Evolutionary conservation across 2,113 vertebrate genomes (phyloP).

Genomic region (Pygoscelis antarcticus): DNA sequence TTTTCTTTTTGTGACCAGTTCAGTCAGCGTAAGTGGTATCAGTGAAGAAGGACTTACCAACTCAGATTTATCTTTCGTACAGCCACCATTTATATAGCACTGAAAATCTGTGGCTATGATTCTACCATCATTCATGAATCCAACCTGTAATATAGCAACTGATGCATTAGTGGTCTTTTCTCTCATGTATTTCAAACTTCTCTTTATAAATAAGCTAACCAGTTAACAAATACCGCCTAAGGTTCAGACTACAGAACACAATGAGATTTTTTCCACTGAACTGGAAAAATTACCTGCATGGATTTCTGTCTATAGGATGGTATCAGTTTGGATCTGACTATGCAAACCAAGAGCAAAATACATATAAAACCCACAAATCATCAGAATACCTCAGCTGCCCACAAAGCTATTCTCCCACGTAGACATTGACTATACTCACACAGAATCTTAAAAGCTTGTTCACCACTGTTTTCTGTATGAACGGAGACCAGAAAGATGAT

Average conservation of each 20-base stretch:
- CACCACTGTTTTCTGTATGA: not conserved
- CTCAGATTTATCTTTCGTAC: slow-evolving; percentile 74
- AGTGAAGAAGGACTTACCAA: slow-evolving; percentile 62
- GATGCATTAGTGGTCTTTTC: not conserved
- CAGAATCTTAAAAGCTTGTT: not conserved
- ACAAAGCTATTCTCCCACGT: not conserved
- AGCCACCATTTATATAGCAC: slow-evolving; percentile 80
- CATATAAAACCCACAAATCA: not conserved
- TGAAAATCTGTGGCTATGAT: slow-evolving; percentile 80
- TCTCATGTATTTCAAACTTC: not conserved
- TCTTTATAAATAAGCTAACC: not conserved
- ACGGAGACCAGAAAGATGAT: not conserved
- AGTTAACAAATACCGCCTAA: not conserved
- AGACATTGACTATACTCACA: not conserved
- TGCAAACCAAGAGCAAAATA: not conserved
- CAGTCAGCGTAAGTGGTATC: too few relatives aligned
- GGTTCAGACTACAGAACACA: not conserved
- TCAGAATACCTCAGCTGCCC: not conserved
- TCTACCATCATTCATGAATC: slow-evolving; percentile 81
- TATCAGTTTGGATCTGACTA: not conserved
- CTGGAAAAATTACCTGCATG: not conserved
- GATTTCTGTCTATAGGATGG: not conserved
- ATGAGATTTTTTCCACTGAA: not conserved
- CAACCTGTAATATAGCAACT: slow-evolving; percentile 73
- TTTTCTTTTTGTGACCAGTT: not conserved